phyloP scores from a whole-genome alignment of 2,797 vertebrate genomes.

The Emys orbicularis region DNA sequence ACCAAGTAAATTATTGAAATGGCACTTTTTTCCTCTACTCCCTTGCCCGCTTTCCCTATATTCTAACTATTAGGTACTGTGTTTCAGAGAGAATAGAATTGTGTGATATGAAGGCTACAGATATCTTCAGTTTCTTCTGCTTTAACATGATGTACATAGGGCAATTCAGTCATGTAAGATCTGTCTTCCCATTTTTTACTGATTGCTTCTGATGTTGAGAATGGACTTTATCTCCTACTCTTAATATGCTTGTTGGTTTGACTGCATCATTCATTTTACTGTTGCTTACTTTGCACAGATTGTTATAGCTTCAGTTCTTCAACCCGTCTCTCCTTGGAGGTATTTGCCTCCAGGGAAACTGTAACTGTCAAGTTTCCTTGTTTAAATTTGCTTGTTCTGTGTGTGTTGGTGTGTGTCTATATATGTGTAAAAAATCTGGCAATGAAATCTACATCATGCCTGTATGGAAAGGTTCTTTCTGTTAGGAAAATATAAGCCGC shows the following conservation, averaged over 20 bases:
- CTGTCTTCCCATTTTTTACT: constrained; percentile 36
- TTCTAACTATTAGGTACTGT: constrained; percentile 1
- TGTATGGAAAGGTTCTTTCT: not conserved
- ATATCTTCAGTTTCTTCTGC: constrained; percentile 23
- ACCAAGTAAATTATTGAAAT: constrained; percentile 61
- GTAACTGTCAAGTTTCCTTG: constrained; percentile 24
- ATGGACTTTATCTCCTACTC: constrained; percentile 32
- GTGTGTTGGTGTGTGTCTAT: not conserved
- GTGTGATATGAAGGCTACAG: not conserved
- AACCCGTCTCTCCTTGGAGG: not conserved
- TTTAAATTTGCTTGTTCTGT: constrained; percentile 41
- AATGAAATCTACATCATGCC: not conserved
- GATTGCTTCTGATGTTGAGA: constrained; percentile 43
- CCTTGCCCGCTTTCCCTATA: constrained; percentile 14
- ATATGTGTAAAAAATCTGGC: not conserved
- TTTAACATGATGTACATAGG: constrained; percentile 16
- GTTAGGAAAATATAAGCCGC: not conserved
- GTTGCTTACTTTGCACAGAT: constrained; percentile 22
- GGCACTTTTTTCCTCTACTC: not conserved
- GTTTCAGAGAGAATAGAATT: constrained; percentile 9
- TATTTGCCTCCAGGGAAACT: constrained; percentile 39
- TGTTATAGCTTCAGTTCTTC: constrained; percentile 37
- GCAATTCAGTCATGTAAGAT: constrained; percentile 38
- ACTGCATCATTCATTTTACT: not conserved
- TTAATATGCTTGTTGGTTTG: constrained; percentile 20